Evolutionary conservation across 2,888 invertebrate species (phyloP), one percentile per base, ranked within the genome.

Genomic region (Sylvicola fuscatus): DNA sequence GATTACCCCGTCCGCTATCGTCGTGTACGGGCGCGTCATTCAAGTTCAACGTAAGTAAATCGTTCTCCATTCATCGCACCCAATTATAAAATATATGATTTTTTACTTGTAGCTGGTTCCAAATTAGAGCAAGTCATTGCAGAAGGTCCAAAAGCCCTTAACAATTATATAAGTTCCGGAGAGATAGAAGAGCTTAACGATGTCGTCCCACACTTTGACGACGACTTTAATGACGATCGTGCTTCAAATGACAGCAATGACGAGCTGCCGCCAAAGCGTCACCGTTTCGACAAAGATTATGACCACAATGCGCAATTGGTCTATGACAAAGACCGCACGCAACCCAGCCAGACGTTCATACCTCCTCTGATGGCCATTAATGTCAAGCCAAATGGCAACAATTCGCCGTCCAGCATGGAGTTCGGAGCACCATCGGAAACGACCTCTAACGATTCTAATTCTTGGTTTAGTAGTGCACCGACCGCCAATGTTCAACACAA

Each of bases 21-120:
- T 80, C 45, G 68, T 83, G 38, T 82, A 82, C 56, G 82, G 81
- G n/a, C 82, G 80, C 64, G 62, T 81, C 41, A 71, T 86, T 44
- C 65, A 76, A 27, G 80, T 84, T 11, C 76, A 76, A 58, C 61
- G 70, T 70, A 55, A 61, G 67, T 57, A n/a, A n/a, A n/a, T n/a
- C 14, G n/a, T 36, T 30, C 27, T 21, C 8, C 4, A 21, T 7
- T 21, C 10, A 15, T 36, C 26, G 29, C 27, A 13, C 36, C n/a
- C 15, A 32, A 14, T 31, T 27, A 6, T 21, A 21, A 21, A 6
- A 21, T 21, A 6, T 21, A 21, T 21, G 4, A 34, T 13, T 21
- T 12, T 30, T 17, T 11, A 27, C 41, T 51, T 55, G 13, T 49
- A 69, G 72, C 79, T 33, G 81, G 79, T 27, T 79, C 82, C 10